phyloP scores from a whole-genome alignment of 2,113 vertebrate genomes.

The Anoura caudifer region DNA sequence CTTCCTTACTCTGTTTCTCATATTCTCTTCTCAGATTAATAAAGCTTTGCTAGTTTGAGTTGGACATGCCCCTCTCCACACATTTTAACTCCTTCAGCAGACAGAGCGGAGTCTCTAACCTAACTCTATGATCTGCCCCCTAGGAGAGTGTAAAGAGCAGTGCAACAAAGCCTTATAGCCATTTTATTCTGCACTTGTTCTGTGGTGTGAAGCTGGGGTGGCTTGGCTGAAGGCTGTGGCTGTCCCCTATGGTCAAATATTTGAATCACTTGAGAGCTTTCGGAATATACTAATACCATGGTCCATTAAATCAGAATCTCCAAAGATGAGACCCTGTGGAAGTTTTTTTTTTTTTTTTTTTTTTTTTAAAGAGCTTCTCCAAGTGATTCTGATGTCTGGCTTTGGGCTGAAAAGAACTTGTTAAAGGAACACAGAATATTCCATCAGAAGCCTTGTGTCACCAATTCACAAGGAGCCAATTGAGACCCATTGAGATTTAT shows the following conservation, averaged over 20 bases:
- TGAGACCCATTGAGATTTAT: not conserved
- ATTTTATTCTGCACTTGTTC: not conserved
- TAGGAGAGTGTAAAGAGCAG: not conserved
- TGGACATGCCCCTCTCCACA: no score
- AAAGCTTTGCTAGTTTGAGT: not conserved
- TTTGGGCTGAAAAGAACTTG: not conserved
- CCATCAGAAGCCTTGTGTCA: not conserved
- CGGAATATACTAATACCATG: not conserved
- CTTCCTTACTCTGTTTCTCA: not conserved
- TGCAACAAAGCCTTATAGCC: fast-evolving
- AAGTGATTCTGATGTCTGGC: not conserved
- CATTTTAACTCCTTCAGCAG: not conserved
- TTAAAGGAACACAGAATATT: not conserved
- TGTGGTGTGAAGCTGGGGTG: not conserved
- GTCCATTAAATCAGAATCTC: not conserved
- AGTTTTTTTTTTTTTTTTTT: no score
- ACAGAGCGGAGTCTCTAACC: not conserved
- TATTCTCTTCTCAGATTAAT: not conserved
- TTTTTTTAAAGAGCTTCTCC: not conserved
- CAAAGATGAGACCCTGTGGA: not conserved
- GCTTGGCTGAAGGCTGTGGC: not conserved
- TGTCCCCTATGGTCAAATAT: not conserved
- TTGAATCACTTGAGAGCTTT: not conserved
- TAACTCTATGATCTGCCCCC: not conserved
- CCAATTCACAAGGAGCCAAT: not conserved